Percentiles rank a stretch among this genome's conserved stretches.
phyloP scores from a whole-genome alignment of 2,888 invertebrate genomes.

The Amiota mariae region DNA sequence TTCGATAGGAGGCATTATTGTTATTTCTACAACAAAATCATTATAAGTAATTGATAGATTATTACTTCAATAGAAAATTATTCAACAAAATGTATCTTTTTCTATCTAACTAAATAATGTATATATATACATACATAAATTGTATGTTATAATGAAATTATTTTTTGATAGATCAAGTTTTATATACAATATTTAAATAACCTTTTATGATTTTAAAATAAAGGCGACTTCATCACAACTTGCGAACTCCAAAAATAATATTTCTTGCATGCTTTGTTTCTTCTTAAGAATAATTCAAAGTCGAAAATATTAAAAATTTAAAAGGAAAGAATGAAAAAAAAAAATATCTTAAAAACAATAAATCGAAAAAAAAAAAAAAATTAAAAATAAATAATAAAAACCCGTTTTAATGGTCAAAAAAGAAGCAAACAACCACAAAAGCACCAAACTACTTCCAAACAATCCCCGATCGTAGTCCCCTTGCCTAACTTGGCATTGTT shows the following conservation, averaged over 20 bases:
- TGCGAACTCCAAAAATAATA: background rate
- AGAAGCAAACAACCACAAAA: background rate
- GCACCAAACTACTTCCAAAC: background rate
- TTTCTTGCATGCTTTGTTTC: background rate
- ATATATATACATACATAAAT: background rate
- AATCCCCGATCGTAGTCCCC: no score
- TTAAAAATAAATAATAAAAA: background rate
- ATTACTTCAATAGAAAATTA: no score
- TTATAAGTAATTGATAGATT: background rate
- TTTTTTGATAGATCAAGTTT: constrained; percentile 38
- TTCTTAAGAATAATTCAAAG: no score
- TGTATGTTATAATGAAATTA: constrained; percentile 40
- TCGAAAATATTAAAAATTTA: no score
- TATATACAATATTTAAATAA: background rate
- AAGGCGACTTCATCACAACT: background rate
- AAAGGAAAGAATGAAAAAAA: background rate
- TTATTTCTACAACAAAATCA: constrained; percentile 8
- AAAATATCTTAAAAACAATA: background rate
- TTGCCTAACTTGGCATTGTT: background rate
- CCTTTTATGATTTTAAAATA: background rate
- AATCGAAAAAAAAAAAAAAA: background rate
- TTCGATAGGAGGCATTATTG: background rate
- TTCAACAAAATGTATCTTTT: no score
- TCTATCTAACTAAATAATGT: no score
- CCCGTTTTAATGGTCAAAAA: background rate